A percentile compares a stretch with the other conserved stretches of the same genome.
Evolutionary conservation across 2,797 vertebrate species (phyloP).

Genomic region (Microchirus variegatus): DNA sequence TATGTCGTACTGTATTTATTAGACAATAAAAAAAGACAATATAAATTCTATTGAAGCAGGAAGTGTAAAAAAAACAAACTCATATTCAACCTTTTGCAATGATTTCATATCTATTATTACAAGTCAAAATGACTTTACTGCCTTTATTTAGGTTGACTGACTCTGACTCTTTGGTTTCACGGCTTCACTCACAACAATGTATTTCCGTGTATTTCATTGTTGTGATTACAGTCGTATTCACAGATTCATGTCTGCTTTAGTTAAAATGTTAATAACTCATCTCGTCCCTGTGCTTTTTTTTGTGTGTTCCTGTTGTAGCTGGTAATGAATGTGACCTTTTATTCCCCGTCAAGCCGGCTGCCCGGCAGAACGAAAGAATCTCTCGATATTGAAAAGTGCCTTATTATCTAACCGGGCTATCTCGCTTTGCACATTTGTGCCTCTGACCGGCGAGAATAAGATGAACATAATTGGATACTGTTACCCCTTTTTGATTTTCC

Average conservation of each 20-base stretch:
- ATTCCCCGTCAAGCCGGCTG: slow-evolving; percentile 63
- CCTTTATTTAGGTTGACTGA: no score
- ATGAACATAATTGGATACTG: slow-evolving; percentile 74
- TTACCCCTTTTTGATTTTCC: slow-evolving; percentile 47
- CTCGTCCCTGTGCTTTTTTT: slow-evolving; percentile 43
- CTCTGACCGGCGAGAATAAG: slow-evolving; percentile 68
- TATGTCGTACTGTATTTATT: no score
- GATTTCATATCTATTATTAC: no score
- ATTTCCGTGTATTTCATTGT: background rate
- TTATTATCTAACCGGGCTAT: slow-evolving; percentile 67
- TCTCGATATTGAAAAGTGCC: slow-evolving; percentile 64
- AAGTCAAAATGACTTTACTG: no score
- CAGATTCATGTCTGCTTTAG: slow-evolving; percentile 23
- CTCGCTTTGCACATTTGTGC: slow-evolving; percentile 57
- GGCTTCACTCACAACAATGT: no score
- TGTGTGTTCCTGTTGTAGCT: slow-evolving; percentile 62
- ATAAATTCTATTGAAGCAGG: no score
- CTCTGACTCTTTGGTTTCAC: background rate
- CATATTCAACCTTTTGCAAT: no score
- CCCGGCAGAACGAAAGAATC: slow-evolving; percentile 63
- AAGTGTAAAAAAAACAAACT: no score
- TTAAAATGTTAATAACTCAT: slow-evolving; percentile 29
- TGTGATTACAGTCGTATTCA: slow-evolving; percentile 16
- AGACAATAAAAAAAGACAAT: no score
- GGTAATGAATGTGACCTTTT: slow-evolving; percentile 79